Percentiles rank a stretch among this genome's conserved stretches.
Evolutionary conservation across 2,113 vertebrate genomes (phyloP).

Genomic region (Rhizomys pruinosus): DNA sequence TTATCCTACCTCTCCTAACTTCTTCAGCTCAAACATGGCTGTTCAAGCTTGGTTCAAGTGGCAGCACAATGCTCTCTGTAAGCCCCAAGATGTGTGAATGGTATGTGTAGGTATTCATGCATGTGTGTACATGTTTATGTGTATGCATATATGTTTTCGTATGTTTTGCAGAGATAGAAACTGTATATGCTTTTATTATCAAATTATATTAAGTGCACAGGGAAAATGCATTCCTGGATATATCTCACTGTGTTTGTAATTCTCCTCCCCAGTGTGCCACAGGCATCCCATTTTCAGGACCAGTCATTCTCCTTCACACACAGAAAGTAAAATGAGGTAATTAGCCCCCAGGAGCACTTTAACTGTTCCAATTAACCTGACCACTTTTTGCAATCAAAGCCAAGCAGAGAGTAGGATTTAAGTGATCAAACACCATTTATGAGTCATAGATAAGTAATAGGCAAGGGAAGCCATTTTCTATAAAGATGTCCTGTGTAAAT

Average conservation of each 20-base stretch:
- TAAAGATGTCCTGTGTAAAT: constrained; percentile 49
- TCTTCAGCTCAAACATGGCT: not conserved
- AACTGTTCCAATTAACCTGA: constrained; percentile 85
- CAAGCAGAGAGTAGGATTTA: constrained; percentile 74
- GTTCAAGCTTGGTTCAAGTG: not conserved
- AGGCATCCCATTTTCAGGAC: constrained; percentile 76
- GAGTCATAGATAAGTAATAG: constrained; percentile 33
- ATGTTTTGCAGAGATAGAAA: not conserved
- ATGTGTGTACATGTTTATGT: not conserved
- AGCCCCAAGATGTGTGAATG: not conserved
- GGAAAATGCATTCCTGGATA: constrained; percentile 65
- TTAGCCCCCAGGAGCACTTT: constrained; percentile 86
- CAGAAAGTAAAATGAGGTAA: constrained; percentile 84
- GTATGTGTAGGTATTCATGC: not conserved
- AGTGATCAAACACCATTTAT: constrained; percentile 64
- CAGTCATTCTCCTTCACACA: constrained; percentile 80
- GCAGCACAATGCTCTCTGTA: not conserved
- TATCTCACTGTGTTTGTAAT: constrained; percentile 68
- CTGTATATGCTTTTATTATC: constrained; percentile 69
- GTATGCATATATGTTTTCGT: too few relatives aligned
- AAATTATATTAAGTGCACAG: constrained; percentile 69
- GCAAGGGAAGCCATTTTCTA: constrained; percentile 19
- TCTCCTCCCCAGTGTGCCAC: constrained; percentile 67
- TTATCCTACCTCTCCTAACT: not conserved
- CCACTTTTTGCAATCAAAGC: constrained; percentile 80